phyloP scores from a whole-genome alignment of 2,113 vertebrate species.

The Struthidea cinerea region DNA sequence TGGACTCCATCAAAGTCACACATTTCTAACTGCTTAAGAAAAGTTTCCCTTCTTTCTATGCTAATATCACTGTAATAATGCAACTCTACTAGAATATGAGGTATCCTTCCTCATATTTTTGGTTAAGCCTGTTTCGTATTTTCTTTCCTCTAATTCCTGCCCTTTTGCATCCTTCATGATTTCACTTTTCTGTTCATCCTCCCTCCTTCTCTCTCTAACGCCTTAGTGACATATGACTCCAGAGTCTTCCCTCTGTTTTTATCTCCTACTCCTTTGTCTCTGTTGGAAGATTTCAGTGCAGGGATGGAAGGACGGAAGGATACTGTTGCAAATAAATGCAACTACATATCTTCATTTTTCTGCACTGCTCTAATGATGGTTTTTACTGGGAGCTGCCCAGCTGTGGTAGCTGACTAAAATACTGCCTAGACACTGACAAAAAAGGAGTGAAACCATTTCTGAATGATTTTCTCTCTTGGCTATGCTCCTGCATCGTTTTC shows the following conservation, averaged over 20 bases:
- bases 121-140: neutral
- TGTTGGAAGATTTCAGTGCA: neutral
- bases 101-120: neutral
- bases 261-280: neutral
- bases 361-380: neutral
- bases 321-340: neutral
- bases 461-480: neutral
- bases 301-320: neutral
- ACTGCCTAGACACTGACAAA: neutral
- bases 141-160: neutral
- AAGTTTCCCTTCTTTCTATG: neutral
- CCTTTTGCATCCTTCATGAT: neutral
- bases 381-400: neutral
- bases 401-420: neutral
- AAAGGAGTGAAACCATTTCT: neutral
- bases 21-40: neutral
- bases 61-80: neutral
- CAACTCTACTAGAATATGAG: neutral
- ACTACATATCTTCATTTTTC: neutral
- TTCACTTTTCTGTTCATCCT: neutral
- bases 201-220: neutral
- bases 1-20: neutral
- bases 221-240: neutral
- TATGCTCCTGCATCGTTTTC: neutral
- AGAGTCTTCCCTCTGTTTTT: neutral